phyloP scores from a whole-genome alignment of 2,113 vertebrate species.

The Erythrocebus patas region DNA sequence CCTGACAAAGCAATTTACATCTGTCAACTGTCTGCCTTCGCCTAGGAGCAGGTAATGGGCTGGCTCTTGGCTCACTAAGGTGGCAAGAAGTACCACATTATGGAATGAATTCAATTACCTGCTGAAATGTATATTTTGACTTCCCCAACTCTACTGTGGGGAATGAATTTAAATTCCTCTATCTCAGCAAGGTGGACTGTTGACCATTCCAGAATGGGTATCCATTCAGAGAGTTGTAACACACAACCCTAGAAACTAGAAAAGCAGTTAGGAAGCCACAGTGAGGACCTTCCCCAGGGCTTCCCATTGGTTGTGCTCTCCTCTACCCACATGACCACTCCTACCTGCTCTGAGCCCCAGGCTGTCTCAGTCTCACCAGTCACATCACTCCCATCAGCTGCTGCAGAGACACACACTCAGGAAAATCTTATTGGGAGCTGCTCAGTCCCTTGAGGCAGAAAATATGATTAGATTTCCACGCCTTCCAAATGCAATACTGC shows the following conservation, averaged over 20 bases:
- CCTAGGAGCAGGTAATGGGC: background rate
- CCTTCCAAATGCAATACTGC: slow-evolving; percentile 69
- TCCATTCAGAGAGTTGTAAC: background rate
- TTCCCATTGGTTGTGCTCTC: rapidly evolving
- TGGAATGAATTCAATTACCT: background rate
- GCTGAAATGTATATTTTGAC: background rate
- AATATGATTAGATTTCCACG: slow-evolving; percentile 69
- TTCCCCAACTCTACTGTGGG: too few relatives aligned
- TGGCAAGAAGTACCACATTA: background rate
- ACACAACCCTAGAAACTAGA: background rate
- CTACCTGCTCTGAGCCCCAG: rapidly evolving
- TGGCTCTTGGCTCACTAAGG: background rate
- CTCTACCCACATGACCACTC: background rate
- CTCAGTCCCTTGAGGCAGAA: slow-evolving; percentile 25
- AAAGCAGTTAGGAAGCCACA: background rate
- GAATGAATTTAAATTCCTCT: background rate
- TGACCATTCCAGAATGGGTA: background rate
- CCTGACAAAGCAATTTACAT: background rate
- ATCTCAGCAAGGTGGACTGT: background rate
- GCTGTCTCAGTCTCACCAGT: background rate
- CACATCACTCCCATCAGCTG: background rate
- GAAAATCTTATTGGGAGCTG: slow-evolving; percentile 37
- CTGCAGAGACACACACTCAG: background rate
- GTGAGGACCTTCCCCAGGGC: background rate
- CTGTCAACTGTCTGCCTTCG: background rate